phyloP scores from a whole-genome alignment of 1,140 invertebrate species.

The Mercenaria mercenaria region DNA sequence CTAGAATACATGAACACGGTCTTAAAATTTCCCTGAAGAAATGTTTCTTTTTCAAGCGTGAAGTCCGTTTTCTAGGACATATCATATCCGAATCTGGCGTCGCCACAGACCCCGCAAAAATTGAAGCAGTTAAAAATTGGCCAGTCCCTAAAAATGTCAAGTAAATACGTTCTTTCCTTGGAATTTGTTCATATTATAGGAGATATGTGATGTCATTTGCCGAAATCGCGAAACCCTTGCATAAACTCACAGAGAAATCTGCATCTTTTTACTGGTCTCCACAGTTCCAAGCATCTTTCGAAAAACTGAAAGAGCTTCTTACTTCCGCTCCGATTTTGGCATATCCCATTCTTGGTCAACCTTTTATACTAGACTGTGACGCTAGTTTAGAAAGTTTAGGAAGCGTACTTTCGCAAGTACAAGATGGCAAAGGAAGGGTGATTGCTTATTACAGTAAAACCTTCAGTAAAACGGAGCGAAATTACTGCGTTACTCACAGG shows the following conservation, averaged over 20 bases:
- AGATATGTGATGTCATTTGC: no score
- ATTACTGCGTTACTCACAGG: slow-evolving; percentile 83
- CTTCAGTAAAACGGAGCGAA: slow-evolving; percentile 83
- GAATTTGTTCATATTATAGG: no score
- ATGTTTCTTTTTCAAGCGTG: no score
- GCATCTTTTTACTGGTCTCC: slow-evolving; percentile 60
- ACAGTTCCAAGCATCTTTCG: slow-evolving; percentile 64
- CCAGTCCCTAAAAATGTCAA: no score
- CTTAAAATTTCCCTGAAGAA: no score
- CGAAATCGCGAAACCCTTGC: slow-evolving; percentile 80
- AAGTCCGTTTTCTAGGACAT: no score
- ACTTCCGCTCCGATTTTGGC: slow-evolving; percentile 59
- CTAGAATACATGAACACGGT: no score
- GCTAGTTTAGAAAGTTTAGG: slow-evolving; percentile 72
- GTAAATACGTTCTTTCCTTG: no score
- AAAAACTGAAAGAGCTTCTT: slow-evolving; percentile 66
- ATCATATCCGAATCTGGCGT: no score
- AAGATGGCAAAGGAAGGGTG: slow-evolving; percentile 66
- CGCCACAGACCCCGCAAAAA: no score
- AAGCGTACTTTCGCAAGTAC: slow-evolving; percentile 75
- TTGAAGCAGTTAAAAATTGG: no score
- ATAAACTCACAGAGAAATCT: slow-evolving; percentile 66
- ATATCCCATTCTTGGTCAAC: slow-evolving; percentile 9
- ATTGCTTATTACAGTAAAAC: slow-evolving; percentile 71
- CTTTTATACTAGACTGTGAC: slow-evolving; percentile 74